These are phyloP conservation scores for Trichopria drosophilae DNA, from an alignment of 2,888 invertebrate species.

Conservation along the genomic window DNA sequence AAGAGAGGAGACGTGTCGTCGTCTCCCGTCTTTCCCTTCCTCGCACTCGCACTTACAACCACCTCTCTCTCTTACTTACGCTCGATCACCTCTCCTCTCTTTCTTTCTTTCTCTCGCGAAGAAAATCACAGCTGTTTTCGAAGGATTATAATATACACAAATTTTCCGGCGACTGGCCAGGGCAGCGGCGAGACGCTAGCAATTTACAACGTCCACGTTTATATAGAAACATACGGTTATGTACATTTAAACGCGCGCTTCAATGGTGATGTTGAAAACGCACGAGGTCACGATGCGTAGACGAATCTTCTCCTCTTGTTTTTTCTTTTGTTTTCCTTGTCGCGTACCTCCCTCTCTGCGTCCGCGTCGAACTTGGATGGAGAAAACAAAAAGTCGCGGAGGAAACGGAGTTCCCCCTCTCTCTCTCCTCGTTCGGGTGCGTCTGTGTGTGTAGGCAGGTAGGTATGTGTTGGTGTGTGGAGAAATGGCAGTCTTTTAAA, in stretches of 20 bases:
- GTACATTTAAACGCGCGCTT: constrained; percentile 33
- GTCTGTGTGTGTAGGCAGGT: no score
- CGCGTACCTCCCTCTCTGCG: no score
- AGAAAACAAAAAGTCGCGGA: no score
- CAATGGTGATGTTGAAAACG: constrained; percentile 30
- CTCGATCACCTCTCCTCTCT: constrained; percentile 18
- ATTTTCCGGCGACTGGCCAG: constrained; percentile 26
- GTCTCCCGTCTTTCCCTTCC: no score
- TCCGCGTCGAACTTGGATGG: no score
- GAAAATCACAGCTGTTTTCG: constrained; percentile 53
- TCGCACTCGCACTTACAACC: constrained; percentile 2
- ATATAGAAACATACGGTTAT: no score
- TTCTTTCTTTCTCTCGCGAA: constrained; percentile 36
- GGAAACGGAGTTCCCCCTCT: no score
- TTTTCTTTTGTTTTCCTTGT: neutral
- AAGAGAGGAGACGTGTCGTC: no score
- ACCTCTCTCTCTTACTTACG: constrained; percentile 8
- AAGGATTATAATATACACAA: constrained; percentile 44
- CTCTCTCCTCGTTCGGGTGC: no score
- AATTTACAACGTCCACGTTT: constrained; percentile 36
- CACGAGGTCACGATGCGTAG: constrained; percentile 22
- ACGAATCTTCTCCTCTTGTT: constrained; percentile 14
- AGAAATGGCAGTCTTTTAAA: no score
- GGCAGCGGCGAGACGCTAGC: no score
- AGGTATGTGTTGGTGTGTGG: no score